A percentile compares a stretch with the other conserved stretches of the same genome.
Evolutionary conservation across 2,113 vertebrate genomes (phyloP).

Genomic region (Pollimyrus isidori): DNA sequence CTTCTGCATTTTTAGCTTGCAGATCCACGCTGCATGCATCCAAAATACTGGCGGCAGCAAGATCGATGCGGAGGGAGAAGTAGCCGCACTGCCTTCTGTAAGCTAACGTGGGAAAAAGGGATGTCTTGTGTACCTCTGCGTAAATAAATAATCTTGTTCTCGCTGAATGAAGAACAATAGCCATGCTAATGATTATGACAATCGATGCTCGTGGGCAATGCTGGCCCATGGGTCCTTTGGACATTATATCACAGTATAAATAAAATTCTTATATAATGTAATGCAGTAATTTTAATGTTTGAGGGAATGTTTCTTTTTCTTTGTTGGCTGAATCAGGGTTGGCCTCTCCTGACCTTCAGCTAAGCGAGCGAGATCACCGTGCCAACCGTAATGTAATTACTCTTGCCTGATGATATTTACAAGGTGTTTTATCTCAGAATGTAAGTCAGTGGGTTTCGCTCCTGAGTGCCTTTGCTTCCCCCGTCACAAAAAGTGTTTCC

Average conservation of each 20-base stretch:
- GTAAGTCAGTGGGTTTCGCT: slow-evolving; percentile 34
- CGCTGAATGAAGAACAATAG: slow-evolving; percentile 32
- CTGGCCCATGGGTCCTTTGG: slow-evolving; percentile 39
- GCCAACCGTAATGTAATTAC: slow-evolving; percentile 63
- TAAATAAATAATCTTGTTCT: slow-evolving; percentile 20
- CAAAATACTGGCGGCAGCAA: not conserved
- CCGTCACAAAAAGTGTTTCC: slow-evolving; percentile 38
- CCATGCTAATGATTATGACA: slow-evolving; percentile 67
- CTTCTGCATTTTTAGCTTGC: not conserved
- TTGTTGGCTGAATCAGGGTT: not conserved
- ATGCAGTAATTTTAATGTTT: slow-evolving; percentile 49
- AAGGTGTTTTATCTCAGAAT: slow-evolving; percentile 56
- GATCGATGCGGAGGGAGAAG: not conserved
- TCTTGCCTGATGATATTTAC: slow-evolving; percentile 75
- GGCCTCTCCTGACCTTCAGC: not conserved
- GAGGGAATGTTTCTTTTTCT: not conserved
- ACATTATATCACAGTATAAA: slow-evolving; percentile 40
- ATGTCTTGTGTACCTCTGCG: slow-evolving; percentile 21
- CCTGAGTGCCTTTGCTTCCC: slow-evolving; percentile 52
- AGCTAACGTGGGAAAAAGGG: slow-evolving; percentile 1
- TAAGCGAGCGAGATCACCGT: slow-evolving; percentile 54
- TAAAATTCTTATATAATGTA: slow-evolving; percentile 14
- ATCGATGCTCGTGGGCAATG: slow-evolving; percentile 54
- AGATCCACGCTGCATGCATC: not conserved
- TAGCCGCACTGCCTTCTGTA: not conserved